Conservation (phyloP, 1,140 invertebrate species). For the Drosophila repleta region DNA sequence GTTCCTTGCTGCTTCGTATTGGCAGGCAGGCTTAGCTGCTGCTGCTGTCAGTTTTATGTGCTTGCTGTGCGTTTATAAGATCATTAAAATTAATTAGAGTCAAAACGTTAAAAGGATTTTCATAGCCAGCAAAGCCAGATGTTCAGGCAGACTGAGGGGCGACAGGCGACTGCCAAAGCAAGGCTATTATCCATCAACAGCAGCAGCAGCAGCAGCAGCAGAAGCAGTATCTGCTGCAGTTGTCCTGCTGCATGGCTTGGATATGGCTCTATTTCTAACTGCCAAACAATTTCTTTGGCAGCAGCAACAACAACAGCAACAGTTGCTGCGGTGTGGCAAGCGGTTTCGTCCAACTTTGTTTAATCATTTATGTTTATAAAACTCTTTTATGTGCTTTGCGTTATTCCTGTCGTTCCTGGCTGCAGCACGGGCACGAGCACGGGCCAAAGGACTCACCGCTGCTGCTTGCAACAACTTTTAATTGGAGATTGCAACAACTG, state of each 20-base stretch:
- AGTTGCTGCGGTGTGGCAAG: conserved; percentile 5
- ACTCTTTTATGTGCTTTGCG: conserved; percentile 47
- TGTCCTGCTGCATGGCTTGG: conserved; percentile 5
- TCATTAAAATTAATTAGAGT: conserved; percentile 84
- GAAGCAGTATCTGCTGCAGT: not conserved
- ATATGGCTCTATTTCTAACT: conserved; percentile 18
- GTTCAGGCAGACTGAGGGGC: too few species aligned
- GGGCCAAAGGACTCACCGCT: conserved; percentile 22
- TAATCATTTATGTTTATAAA: conserved; percentile 75
- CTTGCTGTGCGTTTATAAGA: conserved; percentile 61
- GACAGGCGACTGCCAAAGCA: not conserved
- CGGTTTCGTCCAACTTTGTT: conserved; percentile 62
- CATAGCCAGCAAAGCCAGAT: conserved; percentile 36
- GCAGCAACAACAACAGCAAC: conserved; percentile 10
- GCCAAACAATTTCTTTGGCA: conserved; percentile 22
- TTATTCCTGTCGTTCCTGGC: conserved; percentile 12
- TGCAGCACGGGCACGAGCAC: conserved; percentile 9
- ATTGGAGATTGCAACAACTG: conserved; percentile 66
- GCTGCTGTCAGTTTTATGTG: conserved; percentile 43
- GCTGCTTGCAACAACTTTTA: conserved; percentile 66
- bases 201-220: not conserved
- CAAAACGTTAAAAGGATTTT: conserved; percentile 79
- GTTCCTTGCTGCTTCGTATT: conserved; percentile 37
- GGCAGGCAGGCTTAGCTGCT: conserved; percentile 29
- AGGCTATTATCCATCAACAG: conserved; percentile 60